These are phyloP conservation scores for Drosophila nikananu DNA, from an alignment of 1,140 invertebrate species.

Conservation along the genomic window DNA sequence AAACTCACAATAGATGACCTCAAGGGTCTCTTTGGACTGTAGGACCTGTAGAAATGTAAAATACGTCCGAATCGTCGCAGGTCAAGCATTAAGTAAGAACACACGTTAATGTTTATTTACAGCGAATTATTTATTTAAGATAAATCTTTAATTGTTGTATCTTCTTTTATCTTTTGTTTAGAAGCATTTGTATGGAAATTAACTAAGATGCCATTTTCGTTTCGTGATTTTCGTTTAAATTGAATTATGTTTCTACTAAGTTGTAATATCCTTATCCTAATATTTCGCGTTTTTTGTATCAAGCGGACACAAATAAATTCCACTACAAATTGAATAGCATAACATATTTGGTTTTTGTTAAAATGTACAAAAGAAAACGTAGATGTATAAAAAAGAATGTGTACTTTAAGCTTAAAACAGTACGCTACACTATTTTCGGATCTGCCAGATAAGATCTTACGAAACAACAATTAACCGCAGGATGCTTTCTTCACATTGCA, in stretches of 20 bases:
- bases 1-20: slow-evolving; percentile 92
- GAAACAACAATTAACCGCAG: slow-evolving; percentile 53
- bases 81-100: background rate
- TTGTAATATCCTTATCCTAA: slow-evolving; percentile 44
- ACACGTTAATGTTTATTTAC: slow-evolving; percentile 37
- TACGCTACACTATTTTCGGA: slow-evolving; percentile 33
- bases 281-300: slow-evolving; percentile 44
- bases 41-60: background rate
- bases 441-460: slow-evolving; percentile 28
- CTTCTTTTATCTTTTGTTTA: slow-evolving; percentile 36
- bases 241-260: slow-evolving; percentile 42
- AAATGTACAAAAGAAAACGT: slow-evolving; percentile 31
- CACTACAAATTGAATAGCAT: slow-evolving; percentile 80
- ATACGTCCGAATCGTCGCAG: background rate
- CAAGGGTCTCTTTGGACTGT: slow-evolving; percentile 91
- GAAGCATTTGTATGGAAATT: slow-evolving; percentile 42
- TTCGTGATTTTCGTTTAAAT: slow-evolving; percentile 49
- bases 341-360: slow-evolving; percentile 72
- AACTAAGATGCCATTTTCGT: slow-evolving; percentile 55
- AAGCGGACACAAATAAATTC: slow-evolving; percentile 61
- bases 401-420: slow-evolving; percentile 35
- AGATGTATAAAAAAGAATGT: slow-evolving; percentile 12
- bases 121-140: slow-evolving; percentile 58
- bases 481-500: slow-evolving; percentile 55
- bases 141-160: slow-evolving; percentile 43